Evolutionary conservation across 2,113 vertebrate genomes (phyloP).

Genomic region (Philantomba maxwellii): DNA sequence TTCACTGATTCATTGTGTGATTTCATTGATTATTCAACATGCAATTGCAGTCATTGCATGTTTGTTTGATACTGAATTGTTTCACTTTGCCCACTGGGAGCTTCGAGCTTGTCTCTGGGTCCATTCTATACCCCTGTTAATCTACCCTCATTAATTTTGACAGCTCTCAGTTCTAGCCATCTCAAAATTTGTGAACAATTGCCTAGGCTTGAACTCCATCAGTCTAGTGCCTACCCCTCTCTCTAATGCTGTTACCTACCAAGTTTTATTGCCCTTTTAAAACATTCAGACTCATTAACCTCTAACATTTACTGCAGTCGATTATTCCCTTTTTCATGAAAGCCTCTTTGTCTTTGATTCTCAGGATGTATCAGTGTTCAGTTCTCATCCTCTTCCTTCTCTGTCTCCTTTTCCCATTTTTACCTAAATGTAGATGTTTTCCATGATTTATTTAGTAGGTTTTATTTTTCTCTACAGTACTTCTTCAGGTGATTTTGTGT

Average conservation of each 20-base stretch:
- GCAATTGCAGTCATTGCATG: background rate
- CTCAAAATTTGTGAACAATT: slow-evolving; percentile 16
- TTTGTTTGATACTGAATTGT: slow-evolving; percentile 19
- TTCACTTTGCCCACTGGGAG: background rate
- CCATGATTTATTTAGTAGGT: background rate
- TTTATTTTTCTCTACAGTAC: background rate
- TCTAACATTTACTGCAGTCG: background rate
- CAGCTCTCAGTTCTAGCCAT: background rate
- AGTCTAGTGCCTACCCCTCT: background rate
- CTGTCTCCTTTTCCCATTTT: background rate
- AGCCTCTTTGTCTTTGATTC: background rate
- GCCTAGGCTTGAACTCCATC: background rate
- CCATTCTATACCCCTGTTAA: background rate
- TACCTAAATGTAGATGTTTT: background rate
- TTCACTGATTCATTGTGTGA: background rate
- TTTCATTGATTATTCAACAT: slow-evolving; percentile 18
- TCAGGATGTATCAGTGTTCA: background rate
- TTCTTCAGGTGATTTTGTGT: background rate
- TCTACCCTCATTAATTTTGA: slow-evolving; percentile 2
- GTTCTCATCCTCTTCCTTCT: background rate
- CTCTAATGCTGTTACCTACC: background rate
- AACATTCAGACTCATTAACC: slow-evolving; percentile 15
- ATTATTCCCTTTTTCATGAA: slow-evolving; percentile 1
- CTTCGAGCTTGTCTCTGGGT: background rate
- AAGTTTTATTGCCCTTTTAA: background rate